Evolutionary conservation across 2,888 invertebrate species (phyloP).

Genomic region (Palloptera scutellata): DNA sequence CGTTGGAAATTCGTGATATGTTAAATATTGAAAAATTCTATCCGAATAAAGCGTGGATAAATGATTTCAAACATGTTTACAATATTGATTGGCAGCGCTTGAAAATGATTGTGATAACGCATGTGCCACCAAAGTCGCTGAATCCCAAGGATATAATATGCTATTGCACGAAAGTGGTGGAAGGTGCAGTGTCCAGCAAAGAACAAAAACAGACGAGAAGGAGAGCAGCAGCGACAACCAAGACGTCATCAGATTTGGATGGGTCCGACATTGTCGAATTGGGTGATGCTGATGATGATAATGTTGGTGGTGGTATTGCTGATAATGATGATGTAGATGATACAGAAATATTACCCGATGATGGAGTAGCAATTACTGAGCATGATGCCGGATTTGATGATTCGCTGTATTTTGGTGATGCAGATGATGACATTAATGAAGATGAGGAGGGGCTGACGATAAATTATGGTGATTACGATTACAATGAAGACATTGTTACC

Average conservation of each 20-base stretch:
- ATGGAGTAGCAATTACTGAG: conserved; percentile 24
- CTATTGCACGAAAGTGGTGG: conserved; percentile 41
- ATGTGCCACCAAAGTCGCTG: conserved; percentile 39
- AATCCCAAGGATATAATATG: conserved; percentile 40
- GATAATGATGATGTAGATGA: conserved; percentile 38
- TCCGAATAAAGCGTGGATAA: conserved; percentile 44
- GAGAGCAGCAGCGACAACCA: conserved; percentile 22
- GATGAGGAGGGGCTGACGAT: conserved; percentile 43
- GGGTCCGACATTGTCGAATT: conserved; percentile 27
- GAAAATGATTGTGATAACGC: conserved; percentile 35
- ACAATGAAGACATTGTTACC: conserved; percentile 28
- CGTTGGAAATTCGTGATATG: conserved; percentile 41
- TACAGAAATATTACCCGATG: conserved; percentile 6
- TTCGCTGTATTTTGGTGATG: conserved; percentile 15
- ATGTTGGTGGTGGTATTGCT: conserved; percentile 12
- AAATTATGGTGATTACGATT: conserved; percentile 40
- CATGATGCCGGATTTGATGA: conserved; percentile 11
- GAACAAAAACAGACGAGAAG: conserved; percentile 10
- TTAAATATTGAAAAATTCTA: conserved; percentile 43
- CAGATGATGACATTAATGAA: conserved; percentile 38
- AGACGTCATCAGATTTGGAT: conserved; percentile 9
- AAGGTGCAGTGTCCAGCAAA: conserved; percentile 31
- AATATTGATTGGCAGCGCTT: conserved; percentile 40
- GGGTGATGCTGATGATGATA: conserved; percentile 29
- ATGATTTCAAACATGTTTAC: conserved; percentile 43